Evolutionary conservation across 2,797 vertebrate species (phyloP).

Genomic region (Hirundo rustica): DNA sequence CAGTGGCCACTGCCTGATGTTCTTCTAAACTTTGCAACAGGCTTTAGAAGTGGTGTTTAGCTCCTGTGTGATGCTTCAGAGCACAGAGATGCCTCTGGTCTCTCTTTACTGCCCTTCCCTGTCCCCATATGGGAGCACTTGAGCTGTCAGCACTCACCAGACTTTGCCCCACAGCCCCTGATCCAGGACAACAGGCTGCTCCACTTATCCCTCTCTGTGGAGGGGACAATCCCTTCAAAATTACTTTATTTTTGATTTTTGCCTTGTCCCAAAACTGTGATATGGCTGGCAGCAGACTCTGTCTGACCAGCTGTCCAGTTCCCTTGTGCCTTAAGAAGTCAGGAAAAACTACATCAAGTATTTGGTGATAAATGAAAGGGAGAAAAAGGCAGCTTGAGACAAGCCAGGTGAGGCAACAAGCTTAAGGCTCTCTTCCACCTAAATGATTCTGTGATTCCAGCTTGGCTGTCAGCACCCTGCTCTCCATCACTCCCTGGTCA

Average conservation of each 20-base stretch:
- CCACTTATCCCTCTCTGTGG: background rate
- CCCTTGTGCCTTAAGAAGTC: background rate
- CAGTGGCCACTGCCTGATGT: background rate
- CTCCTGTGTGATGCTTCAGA: fast-evolving
- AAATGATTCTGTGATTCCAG: background rate
- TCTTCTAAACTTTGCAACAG: background rate
- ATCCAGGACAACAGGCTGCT: background rate
- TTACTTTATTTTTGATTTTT: background rate
- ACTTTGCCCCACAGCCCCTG: background rate
- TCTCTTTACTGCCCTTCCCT: background rate
- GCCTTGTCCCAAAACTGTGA: background rate
- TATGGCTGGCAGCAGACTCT: background rate
- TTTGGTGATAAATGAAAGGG: background rate
- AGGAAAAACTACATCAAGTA: background rate
- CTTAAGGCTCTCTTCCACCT: background rate
- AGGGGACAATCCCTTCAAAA: background rate
- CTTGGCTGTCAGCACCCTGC: background rate
- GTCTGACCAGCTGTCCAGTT: background rate
- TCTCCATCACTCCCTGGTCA: background rate
- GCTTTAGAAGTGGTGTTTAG: background rate
- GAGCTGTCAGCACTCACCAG: background rate
- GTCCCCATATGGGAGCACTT: background rate
- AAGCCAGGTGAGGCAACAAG: background rate
- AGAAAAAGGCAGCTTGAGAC: background rate
- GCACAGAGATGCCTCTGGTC: background rate